These are phyloP conservation scores for Malacosoma neustria DNA, from an alignment of 2,888 invertebrate genomes.

Conservation along the genomic window DNA sequence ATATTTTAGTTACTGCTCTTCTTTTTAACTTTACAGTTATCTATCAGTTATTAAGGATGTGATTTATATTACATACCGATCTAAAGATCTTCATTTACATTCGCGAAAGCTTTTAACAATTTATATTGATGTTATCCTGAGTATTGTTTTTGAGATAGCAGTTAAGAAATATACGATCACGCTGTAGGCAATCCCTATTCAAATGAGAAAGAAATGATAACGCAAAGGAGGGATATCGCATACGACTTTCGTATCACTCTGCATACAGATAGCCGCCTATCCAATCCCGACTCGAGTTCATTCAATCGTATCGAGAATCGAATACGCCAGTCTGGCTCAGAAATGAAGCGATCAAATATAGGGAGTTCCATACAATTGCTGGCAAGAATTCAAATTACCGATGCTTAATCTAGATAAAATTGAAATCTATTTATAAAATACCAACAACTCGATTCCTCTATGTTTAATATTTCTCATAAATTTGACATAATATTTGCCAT, in stretches of 20 bases:
- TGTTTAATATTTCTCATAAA: no score
- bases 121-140: no score
- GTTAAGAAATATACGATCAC: background rate
- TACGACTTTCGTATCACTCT: background rate
- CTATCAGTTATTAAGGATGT: no score
- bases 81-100: no score
- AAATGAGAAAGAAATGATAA: background rate
- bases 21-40: no score
- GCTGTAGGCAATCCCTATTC: background rate
- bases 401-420: no score
- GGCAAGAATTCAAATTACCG: background rate
- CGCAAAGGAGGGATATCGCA: background rate
- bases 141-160: background rate
- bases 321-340: conserved; percentile 21
- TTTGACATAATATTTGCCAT: no score
- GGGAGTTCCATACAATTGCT: conserved; percentile 5
- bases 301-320: conserved; percentile 35
- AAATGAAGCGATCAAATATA: conserved; percentile 43
- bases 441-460: no score
- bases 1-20: no score
- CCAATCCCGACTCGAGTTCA: conserved; percentile 41
- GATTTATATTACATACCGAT: no score
- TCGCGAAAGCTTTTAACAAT: no score
- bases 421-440: no score
- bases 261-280: conserved; percentile 12